Evolutionary conservation across 35 echinoderm and acorn worm species (phyloP), one percentile per base, ranked within the genome.

Genomic region (Holothuria glaberrima): DNA sequence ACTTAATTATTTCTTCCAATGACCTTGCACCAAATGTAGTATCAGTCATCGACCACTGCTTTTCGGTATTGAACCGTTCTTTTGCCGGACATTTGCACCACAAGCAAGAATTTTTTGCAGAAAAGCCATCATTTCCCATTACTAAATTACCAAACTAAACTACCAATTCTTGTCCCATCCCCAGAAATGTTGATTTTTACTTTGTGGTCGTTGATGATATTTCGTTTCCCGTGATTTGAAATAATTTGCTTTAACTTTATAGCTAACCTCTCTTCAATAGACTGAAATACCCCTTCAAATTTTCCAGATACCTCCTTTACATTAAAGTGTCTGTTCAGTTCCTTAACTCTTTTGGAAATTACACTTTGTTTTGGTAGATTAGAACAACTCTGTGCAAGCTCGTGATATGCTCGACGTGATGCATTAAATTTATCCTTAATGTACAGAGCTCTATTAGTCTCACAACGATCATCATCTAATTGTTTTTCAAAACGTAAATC

Each of bases 51-150:
- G 52, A 59, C 80, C 80, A 83, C 21, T 6, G 7, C 19, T 83
- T 2, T 0, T 25, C 21, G 30, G 58, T 28, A 17, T 82, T 46
- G 24, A 12, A 83, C 6, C 45, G 50, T 36, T 31, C 1, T 25
- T 83, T 83, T 6, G 46, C 56, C 5, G 77, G 77, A 59, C 80
- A 83, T 33, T 60, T 31, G 18, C 80, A 83, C 80, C 80, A 83
- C 1, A 83, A 24, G 45, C 80, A 83, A 52, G 52, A 83, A 83
- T 83, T 32, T 17, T 4, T 24, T 4, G 30, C 50, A 7, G 3
- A 19, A 63, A 83, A 32, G 21, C 80, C 52, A 58, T 83, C 58
- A 63, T 61, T 83, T 30, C 80, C 50, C 21, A 83, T 17, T 1
- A 83, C 58, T 22, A 60, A 36, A 59, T 83, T 83, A n/a, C n/a